Base-by-base conservation (phyloP, 2,888 invertebrate species). In the Tigriopus californicus region DNA sequence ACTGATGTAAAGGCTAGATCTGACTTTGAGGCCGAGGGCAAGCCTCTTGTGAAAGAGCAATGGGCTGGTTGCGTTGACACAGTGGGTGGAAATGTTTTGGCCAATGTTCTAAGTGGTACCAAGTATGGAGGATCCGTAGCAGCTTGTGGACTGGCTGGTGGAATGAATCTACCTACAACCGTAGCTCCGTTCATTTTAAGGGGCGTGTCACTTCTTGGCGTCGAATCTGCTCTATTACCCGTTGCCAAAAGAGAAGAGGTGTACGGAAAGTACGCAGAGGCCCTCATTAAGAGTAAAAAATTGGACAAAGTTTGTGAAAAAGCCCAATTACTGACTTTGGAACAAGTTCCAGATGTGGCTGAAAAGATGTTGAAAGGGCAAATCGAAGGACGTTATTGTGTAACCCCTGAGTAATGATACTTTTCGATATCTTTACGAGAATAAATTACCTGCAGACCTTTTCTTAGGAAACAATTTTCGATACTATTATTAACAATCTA, bases 21-120 rank as follows among this genome's bases (percentile, higher is more conserved):
- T 5, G 25, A 53, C 6, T 53, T 53, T 33, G 54, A 53, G n/a
- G 40, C 6, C 12, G 54, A 53, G 13, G 33, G 33, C 6, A 53
- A 53, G 40, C 54, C 54, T 33, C 25, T 53, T 3, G 54, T 15
- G 4, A 53, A 53, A 33, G 54, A 53, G 18, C 22, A 15, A 18
- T 53, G 15, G 22, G 54, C 54, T 53, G 54, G 54, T n/a, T 53
- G 54, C n/a, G n/a, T 53, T 22, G 54, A 53, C 40, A 53, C 24
- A 12, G 15, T 22, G 6, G 54, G 54, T 33, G 54, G 54, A 13
- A 33, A 25, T 15, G 33, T 53, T 13, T 18, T 53, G 33, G 24
- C 54, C 12, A 53, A 53, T 53, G 54, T 53, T 25, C 54, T 53
- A 25, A n/a, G 33, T 33, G n/a, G n/a, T 5, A 51, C 20, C 18